A percentile compares a stretch with the other conserved stretches of the same genome.
Evolutionary conservation across 2,888 invertebrate genomes (phyloP).

Genomic region (Machimus rusticus): DNA sequence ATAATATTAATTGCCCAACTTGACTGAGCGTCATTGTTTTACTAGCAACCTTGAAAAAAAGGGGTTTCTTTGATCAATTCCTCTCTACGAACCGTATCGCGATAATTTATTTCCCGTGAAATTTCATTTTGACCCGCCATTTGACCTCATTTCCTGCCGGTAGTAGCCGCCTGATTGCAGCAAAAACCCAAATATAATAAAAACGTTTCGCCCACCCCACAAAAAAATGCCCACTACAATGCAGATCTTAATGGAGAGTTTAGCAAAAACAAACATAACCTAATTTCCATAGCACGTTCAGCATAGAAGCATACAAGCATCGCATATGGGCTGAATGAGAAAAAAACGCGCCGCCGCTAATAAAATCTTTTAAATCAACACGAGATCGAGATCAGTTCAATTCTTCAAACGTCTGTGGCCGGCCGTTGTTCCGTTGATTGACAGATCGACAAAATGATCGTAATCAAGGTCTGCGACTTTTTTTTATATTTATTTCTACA

Average conservation of each 20-base stretch:
- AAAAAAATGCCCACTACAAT: neutral
- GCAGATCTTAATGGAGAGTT: neutral
- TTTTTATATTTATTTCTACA: neutral
- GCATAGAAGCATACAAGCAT: neutral
- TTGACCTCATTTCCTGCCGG: neutral
- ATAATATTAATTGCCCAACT: neutral
- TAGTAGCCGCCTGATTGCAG: neutral
- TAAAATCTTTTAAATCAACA: slow-evolving; percentile 25
- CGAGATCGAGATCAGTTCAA: slow-evolving; percentile 23
- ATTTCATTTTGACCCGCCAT: neutral
- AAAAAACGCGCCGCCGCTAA: neutral
- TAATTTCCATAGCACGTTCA: neutral
- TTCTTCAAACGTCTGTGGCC: slow-evolving; percentile 25
- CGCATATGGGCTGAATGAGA: neutral
- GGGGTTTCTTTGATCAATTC: neutral
- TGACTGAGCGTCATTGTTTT: neutral
- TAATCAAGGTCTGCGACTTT: slow-evolving; percentile 42
- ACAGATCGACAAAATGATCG: slow-evolving; percentile 44
- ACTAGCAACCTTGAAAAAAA: neutral
- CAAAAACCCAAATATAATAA: neutral
- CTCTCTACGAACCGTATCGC: neutral
- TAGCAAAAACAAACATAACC: slow-evolving; percentile 29
- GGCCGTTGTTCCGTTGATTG: slow-evolving; percentile 29
- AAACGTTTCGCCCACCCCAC: neutral
- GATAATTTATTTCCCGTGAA: neutral